Evolutionary conservation across 2,113 vertebrate genomes (phyloP), one percentile per base, ranked within the genome.

Genomic region (Mobula birostris): DNA sequence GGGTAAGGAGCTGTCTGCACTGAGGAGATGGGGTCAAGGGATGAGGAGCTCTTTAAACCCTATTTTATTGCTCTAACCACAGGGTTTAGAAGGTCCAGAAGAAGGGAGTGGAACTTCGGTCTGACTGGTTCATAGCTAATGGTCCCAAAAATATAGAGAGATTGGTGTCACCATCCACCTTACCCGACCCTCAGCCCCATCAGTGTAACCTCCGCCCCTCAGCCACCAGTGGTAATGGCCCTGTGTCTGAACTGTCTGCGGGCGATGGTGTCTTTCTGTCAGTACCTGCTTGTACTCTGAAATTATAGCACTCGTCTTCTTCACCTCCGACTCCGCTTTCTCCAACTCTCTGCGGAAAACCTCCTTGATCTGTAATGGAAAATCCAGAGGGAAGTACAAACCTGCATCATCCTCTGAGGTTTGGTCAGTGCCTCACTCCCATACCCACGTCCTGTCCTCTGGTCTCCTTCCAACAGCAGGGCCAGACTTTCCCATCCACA

Each of bases 261-360:
- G 63, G 85, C 58, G 7, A 63, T 11, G 82, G 0, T 0, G 78
- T 66, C 72, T 0, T 8, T 94, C 72, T 5, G 29, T 6, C 12
- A 7, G 4, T 96, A 99, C 98, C 98, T 99, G 99, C 95, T 99
- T 99, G 95, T 99, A 99, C 94, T 99, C 99, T 0, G 98, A 97
- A 94, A 99, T 99, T 96, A 99, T 99, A 6, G 98, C 98, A 17
- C 98, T 98, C 3, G 98, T 99, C 97, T 99, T 99, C 97, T 99
- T 99, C 95, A 99, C 99, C 96, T 99, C 99, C 61, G 96, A 97
- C 95, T 99, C 99, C 0, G 99, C 99, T 95, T 99, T 99, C 95
- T 99, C 98, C 93, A 99, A 96, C 95, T 99, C 98, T 96, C 98
- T 98, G 95, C 98, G 97, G 97, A 99, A 99, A 94, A 99, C 97